Conservation (phyloP, 2,888 invertebrate species). For the Cabera pusaria region DNA sequence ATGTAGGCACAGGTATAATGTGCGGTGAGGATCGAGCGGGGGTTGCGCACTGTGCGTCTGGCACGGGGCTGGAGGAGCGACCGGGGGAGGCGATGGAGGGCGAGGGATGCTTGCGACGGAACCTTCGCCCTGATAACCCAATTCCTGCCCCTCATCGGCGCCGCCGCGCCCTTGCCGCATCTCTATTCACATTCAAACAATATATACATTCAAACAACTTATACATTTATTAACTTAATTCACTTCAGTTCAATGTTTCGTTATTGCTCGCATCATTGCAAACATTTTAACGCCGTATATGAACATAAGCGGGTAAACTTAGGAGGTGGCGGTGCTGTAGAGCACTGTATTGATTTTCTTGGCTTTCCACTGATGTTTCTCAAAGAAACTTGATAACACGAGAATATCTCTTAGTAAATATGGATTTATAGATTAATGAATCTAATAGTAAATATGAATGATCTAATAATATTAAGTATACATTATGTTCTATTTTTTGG, state of each 20-base stretch:
- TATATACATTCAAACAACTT: not conserved
- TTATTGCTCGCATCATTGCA: not conserved
- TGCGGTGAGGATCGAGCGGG: constrained; percentile 20
- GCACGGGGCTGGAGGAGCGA: constrained; percentile 38
- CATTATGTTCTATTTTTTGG: too few relatives aligned
- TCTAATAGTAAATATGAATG: too few relatives aligned
- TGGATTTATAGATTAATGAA: too few relatives aligned
- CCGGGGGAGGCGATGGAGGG: constrained; percentile 41
- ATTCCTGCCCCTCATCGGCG: constrained; percentile 49
- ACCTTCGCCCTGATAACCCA: constrained; percentile 72
- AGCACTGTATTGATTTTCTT: constrained; percentile 14
- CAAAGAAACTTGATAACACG: not conserved
- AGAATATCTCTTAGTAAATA: too few relatives aligned
- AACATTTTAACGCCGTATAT: too few relatives aligned
- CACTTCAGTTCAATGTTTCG: not conserved
- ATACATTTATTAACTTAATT: constrained; percentile 2
- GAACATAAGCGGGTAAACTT: not conserved
- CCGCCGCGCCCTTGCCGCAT: constrained; percentile 32
- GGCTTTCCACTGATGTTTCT: constrained; percentile 3
- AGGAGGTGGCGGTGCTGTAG: constrained; percentile 2
- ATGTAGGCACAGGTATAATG: constrained; percentile 12
- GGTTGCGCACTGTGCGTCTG: constrained; percentile 49
- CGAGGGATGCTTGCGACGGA: constrained; percentile 43
- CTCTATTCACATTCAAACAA: constrained; percentile 8
- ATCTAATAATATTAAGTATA: too few relatives aligned